Evolutionary conservation across 2,797 vertebrate species (phyloP).

Genomic region (Myiotriccus ornatus): DNA sequence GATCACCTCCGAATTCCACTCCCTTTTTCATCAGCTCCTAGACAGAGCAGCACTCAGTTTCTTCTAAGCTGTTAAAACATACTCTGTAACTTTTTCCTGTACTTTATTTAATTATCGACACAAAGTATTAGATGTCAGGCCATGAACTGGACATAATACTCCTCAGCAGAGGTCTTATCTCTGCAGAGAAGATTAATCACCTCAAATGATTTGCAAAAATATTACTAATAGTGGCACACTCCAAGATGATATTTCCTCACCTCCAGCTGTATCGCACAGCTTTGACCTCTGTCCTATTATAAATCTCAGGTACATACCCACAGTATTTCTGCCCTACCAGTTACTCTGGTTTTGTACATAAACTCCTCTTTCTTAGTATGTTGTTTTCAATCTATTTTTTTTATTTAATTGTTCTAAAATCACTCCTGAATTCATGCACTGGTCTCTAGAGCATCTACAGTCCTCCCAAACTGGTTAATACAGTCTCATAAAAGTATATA

Average conservation of each 20-base stretch:
- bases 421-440: not conserved
- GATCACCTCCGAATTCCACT: not conserved
- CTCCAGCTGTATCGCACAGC: not conserved
- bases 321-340: not conserved
- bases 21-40: not conserved
- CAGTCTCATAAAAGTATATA: accelerated
- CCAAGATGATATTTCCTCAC: not conserved
- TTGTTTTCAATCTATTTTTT: not conserved
- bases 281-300: not conserved
- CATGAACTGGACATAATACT: not conserved
- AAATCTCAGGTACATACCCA: not conserved
- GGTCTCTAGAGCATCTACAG: not conserved
- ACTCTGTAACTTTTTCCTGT: not conserved
- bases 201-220: not conserved
- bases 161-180: not conserved
- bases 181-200: not conserved
- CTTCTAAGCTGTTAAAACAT: not conserved
- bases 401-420: not conserved
- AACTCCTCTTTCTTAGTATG: not conserved
- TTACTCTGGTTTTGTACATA: not conserved
- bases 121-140: not conserved
- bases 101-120: not conserved
- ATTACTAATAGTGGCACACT: not conserved
- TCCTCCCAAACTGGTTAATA: not conserved
- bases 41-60: not conserved